A percentile compares a stretch with the other conserved stretches of the same genome.
phyloP scores from a whole-genome alignment of 2,888 invertebrate species.

The Drosophila infuscata region DNA sequence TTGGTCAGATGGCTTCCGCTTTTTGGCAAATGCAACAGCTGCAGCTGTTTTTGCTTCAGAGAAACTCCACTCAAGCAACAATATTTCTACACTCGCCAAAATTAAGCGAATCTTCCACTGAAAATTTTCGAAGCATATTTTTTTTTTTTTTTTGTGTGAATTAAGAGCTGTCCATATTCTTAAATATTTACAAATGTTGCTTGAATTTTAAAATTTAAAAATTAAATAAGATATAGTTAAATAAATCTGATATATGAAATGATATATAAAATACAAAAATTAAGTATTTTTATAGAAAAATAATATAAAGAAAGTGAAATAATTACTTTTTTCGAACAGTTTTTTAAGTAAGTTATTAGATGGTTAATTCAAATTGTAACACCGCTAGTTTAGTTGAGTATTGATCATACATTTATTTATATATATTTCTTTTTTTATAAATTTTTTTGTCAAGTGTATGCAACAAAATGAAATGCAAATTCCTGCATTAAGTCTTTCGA shows the following conservation, averaged over 20 bases:
- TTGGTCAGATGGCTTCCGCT: conserved; percentile 61
- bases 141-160: not conserved
- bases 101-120: conserved; percentile 2
- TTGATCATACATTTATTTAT: not conserved
- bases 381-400: not conserved
- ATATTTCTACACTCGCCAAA: not conserved
- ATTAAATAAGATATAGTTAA: not conserved
- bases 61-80: not conserved
- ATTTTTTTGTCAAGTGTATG: not conserved
- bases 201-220: not conserved
- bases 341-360: not conserved
- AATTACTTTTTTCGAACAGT: not conserved
- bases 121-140: not conserved
- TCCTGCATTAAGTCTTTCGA: conserved; percentile 57
- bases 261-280: too few relatives aligned
- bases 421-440: not conserved
- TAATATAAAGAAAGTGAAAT: not conserved
- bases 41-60: conserved; percentile 52
- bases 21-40: conserved; percentile 59
- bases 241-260: not conserved
- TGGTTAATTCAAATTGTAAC: not conserved
- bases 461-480: conserved; percentile 46
- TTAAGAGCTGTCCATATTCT: not conserved
- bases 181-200: not conserved
- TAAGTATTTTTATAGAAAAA: not conserved